Evolutionary conservation across 2,888 invertebrate genomes (phyloP), one percentile per base, ranked within the genome.

Genomic region (Parthenolecanium corni): DNA sequence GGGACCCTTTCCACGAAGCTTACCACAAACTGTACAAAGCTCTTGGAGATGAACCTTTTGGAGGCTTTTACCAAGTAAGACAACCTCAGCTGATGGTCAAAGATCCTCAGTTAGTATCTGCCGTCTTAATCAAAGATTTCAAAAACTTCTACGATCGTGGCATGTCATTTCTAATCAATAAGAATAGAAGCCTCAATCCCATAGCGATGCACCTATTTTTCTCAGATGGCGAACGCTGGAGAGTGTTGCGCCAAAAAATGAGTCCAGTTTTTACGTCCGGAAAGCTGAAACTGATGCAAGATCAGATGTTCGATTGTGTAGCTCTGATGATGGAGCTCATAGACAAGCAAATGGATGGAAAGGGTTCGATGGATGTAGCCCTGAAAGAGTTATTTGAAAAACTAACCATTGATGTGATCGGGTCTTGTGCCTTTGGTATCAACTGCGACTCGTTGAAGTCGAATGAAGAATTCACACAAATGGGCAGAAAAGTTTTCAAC

Each of bases 201-300:
- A 52, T 68, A 11, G 58, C 66, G 11, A 58, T 56, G 12, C 64
- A 67, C 38, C 64, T 68, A 52, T 66, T 66, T 25, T 47, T 63
- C 14, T 46, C 62, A 11, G 24, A 69, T 6, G 74, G 74, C 0
- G 66, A 68, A 6, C 71, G 70, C 42, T 75, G 75, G 75, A 71
- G 70, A 42, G 69, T 70, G 62, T 64, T 75, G n/a, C 69, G 75
- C 2, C 66, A 70, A 12, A 74, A 73, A 64, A 65, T 75, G n/a
- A 71, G 72, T 2, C 73, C 74, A n/a, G 72, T 73, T 3, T 75
- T 75, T 64, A 74, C 75, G 1, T 70, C 73, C 0, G 73, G 73
- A 12, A 74, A 74, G 64, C 70, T 75, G 67, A 74, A 73, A 62
- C n/a, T 52, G 40, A 66, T 64, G 66, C 52, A 52, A 53, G 64